These are phyloP conservation scores for Erythrocebus patas DNA, from an alignment of 2,113 vertebrate species.

Conservation along the genomic window DNA sequence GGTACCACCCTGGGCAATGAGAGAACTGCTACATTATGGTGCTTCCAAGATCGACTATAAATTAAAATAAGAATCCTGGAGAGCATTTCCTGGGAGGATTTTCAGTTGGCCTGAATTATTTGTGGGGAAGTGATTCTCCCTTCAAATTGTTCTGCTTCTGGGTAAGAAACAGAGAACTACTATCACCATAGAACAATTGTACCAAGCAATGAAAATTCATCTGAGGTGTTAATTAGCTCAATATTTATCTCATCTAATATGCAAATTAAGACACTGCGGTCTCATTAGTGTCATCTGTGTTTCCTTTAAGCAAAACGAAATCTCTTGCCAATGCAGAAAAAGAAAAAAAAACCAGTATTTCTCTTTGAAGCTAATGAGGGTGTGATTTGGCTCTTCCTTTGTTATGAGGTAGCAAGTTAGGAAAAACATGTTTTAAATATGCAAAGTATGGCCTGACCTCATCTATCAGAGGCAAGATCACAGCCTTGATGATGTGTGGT, in stretches of 20 bases:
- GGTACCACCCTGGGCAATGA: no score
- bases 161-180: slow-evolving; percentile 69
- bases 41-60: not conserved
- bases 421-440: slow-evolving; percentile 50
- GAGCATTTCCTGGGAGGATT: not conserved
- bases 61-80: slow-evolving; percentile 5
- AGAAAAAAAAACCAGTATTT: slow-evolving; percentile 53
- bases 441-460: slow-evolving; percentile 1
- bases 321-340: slow-evolving; percentile 72
- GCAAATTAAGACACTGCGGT: slow-evolving; percentile 81
- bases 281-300: slow-evolving; percentile 81
- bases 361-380: slow-evolving; percentile 76
- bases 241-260: slow-evolving; percentile 88
- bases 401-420: slow-evolving; percentile 56
- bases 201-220: slow-evolving; percentile 79
- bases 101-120: not conserved
- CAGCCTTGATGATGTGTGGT: not conserved
- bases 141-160: slow-evolving; percentile 62
- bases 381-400: slow-evolving; percentile 67
- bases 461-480: not conserved
- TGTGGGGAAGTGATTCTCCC: slow-evolving; percentile 37
- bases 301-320: slow-evolving; percentile 83
- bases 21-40: no score
- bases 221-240: slow-evolving; percentile 85
- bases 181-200: slow-evolving; percentile 59